Conservation (phyloP, 2,113 vertebrate genomes). For the Ursus arctos region DNA sequence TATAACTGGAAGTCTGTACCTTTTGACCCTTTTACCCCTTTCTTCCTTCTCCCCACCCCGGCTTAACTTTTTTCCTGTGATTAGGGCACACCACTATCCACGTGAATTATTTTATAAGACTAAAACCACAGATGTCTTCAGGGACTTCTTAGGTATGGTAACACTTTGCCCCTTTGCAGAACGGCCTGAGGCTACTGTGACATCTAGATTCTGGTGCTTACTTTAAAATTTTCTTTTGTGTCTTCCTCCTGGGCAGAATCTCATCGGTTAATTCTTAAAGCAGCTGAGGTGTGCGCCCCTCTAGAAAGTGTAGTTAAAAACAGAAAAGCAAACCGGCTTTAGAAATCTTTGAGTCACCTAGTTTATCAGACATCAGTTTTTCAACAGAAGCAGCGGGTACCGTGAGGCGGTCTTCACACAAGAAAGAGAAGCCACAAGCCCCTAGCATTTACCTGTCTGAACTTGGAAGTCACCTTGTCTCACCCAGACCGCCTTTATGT, state of each 20-base stretch:
- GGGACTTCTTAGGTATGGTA: neutral
- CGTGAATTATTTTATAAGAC: neutral
- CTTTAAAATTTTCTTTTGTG: slow-evolving; percentile 21
- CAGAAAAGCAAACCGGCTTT: neutral
- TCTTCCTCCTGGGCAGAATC: slow-evolving; percentile 23
- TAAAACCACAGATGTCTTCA: neutral
- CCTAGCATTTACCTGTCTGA: neutral
- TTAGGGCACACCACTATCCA: neutral
- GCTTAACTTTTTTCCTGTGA: neutral
- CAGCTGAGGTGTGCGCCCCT: neutral
- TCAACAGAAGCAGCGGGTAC: neutral
- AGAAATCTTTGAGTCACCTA: neutral
- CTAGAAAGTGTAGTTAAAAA: neutral
- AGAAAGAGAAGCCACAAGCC: neutral
- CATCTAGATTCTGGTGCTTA: neutral
- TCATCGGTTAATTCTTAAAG: neutral
- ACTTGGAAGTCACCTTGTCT: neutral
- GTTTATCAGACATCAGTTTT: neutral
- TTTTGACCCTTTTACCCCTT: neutral
- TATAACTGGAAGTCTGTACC: neutral
- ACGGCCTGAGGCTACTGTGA: neutral
- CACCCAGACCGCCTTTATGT: neutral
- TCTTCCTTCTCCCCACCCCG: neutral
- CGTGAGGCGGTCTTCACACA: neutral
- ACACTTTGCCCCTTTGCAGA: slow-evolving; percentile 38